Conservation (phyloP, 2,797 vertebrate species). For the Phrynocephalus forsythii region DNA sequence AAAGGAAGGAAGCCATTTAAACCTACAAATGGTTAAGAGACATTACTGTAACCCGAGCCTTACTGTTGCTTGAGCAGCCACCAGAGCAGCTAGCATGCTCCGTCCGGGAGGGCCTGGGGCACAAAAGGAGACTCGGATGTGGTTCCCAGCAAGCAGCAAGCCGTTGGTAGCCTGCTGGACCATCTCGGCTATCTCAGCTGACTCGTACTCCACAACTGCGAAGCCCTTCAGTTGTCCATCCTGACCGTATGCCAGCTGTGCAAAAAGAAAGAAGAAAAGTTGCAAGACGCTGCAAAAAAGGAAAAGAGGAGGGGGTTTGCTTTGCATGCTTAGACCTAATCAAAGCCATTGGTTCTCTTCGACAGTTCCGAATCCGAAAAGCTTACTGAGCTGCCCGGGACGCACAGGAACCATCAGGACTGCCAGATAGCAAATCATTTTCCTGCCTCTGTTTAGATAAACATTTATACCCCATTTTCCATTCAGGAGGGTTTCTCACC, state of each 20-base stretch:
- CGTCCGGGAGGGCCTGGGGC: constrained; percentile 92
- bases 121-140: constrained; percentile 91
- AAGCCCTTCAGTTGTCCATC: constrained; percentile 91
- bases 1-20: not conserved
- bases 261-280: not conserved
- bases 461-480: not conserved
- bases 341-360: not conserved
- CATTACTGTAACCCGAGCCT: not conserved
- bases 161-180: constrained; percentile 83
- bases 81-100: constrained; percentile 93
- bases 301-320: not conserved
- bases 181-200: constrained; percentile 84
- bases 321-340: not conserved
- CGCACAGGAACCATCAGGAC: no score
- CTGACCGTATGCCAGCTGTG: constrained; percentile 91
- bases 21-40: no score
- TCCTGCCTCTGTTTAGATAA: not conserved
- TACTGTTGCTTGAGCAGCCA: constrained; percentile 93
- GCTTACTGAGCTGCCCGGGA: not conserved
- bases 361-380: not conserved
- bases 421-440: no score
- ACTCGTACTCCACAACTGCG: constrained; percentile 90
- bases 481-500: no score
- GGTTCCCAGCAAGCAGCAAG: constrained; percentile 79
- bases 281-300: not conserved